phyloP scores from a whole-genome alignment of 2,888 invertebrate species.

The Villa cingulata region DNA sequence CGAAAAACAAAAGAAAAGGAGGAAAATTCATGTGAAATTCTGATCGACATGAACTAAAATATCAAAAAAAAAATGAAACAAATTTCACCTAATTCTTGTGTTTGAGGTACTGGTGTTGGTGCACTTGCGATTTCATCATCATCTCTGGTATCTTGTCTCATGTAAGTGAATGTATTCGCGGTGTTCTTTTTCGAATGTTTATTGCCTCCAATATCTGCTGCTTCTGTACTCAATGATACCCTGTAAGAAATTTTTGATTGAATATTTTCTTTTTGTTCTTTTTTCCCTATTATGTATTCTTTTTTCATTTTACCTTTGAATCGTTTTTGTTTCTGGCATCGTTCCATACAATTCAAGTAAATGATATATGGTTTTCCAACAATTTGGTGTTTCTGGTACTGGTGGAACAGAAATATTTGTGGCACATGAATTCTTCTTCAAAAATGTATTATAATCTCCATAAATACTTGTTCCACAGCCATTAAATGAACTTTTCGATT shows the following conservation, averaged over 20 bases:
- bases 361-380: conserved; percentile 91
- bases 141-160: conserved; percentile 12
- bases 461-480: conserved; percentile 28
- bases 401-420: conserved; percentile 29
- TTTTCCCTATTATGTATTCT: no score
- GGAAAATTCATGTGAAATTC: no score
- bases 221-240: conserved; percentile 56
- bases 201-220: conserved; percentile 46
- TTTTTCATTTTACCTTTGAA: conserved; percentile 32
- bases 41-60: no score
- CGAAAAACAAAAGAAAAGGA: not conserved
- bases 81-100: not conserved
- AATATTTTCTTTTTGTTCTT: no score
- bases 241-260: conserved; percentile 30
- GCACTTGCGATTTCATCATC: conserved; percentile 41
- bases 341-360: conserved; percentile 85
- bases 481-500: conserved; percentile 34
- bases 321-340: conserved; percentile 89
- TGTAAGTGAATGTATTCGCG: not conserved
- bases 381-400: conserved; percentile 46
- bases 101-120: conserved; percentile 7
- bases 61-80: not conserved
- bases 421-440: conserved; percentile 25
- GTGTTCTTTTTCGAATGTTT: conserved; percentile 39
- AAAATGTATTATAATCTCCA: conserved; percentile 26